These are phyloP conservation scores for Leptinotarsa peninsularis DNA, from an alignment of 2,888 invertebrate species.

Conservation along the genomic window DNA sequence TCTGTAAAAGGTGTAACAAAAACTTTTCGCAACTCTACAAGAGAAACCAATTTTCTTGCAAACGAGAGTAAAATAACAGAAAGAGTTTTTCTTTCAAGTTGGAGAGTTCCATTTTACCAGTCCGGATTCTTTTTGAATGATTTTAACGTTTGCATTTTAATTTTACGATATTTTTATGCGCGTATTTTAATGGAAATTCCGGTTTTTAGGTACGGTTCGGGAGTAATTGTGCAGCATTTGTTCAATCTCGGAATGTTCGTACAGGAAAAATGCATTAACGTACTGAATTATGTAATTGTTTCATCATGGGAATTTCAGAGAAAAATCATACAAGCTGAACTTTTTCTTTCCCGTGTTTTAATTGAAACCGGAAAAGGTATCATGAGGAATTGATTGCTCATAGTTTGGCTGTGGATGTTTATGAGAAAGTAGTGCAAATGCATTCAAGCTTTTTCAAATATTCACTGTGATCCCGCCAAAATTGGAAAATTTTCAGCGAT, in stretches of 20 bases:
- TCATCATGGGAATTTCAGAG: constrained; percentile 15
- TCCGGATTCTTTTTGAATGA: constrained; percentile 35
- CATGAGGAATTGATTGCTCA: too few species aligned
- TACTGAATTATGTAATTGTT: constrained; percentile 40
- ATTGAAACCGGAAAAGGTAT: too few species aligned
- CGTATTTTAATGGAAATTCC: constrained; percentile 40
- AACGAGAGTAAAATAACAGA: constrained; percentile 53
- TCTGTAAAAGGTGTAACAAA: constrained; percentile 54
- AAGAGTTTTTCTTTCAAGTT: constrained; percentile 44
- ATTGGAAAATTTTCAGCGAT: too few species aligned
- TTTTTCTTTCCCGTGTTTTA: neutral
- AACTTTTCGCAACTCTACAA: constrained; percentile 45
- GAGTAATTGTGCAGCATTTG: constrained; percentile 33
- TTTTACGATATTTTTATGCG: constrained; percentile 45
- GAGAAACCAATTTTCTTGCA: constrained; percentile 52
- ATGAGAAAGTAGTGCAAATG: too few species aligned
- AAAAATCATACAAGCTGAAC: neutral
- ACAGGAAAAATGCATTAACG: constrained; percentile 40
- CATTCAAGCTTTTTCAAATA: too few species aligned
- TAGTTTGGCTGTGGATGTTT: too few species aligned
- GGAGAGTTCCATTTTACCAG: constrained; percentile 47
- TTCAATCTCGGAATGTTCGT: constrained; percentile 37
- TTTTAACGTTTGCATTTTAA: constrained; percentile 46
- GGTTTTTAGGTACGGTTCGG: constrained; percentile 28
- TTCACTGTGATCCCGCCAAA: too few species aligned